These are phyloP conservation scores for Phrynosoma platyrhinos DNA, from an alignment of 2,113 vertebrate genomes.

Conservation along the genomic window DNA sequence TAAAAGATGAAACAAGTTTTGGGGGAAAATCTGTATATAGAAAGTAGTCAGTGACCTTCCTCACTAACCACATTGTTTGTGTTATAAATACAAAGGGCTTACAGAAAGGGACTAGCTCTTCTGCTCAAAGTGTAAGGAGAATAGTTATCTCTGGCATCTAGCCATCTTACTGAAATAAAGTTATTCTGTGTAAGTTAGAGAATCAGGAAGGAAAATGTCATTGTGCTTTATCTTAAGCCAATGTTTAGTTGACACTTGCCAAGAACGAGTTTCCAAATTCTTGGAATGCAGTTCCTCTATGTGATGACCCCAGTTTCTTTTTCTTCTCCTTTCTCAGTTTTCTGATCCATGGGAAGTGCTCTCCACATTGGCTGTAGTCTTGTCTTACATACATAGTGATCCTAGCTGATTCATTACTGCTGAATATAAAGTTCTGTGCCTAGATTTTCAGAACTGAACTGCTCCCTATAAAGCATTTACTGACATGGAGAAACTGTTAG, in stretches of 20 bases:
- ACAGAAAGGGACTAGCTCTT: not conserved
- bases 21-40: not conserved
- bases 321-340: not conserved
- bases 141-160: not conserved
- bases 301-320: not conserved
- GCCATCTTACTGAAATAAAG: not conserved
- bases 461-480: not conserved
- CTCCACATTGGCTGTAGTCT: not conserved
- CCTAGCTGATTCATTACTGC: not conserved
- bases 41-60: not conserved
- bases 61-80: not conserved
- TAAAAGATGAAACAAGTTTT: not conserved
- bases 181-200: not conserved
- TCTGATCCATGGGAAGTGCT: not conserved
- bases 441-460: not conserved
- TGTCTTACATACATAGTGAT: not conserved
- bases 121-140: not conserved
- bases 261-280: not conserved
- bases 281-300: not conserved
- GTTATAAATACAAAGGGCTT: conserved; percentile 5
- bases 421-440: not conserved
- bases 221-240: conserved; percentile 11
- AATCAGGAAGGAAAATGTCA: conserved; percentile 4
- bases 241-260: not conserved
- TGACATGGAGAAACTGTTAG: not conserved